A percentile compares a stretch with the other conserved stretches of the same genome.
These are phyloP conservation scores for Podargus strigoides DNA, from an alignment of 2,797 vertebrate genomes.

Conservation along the genomic window DNA sequence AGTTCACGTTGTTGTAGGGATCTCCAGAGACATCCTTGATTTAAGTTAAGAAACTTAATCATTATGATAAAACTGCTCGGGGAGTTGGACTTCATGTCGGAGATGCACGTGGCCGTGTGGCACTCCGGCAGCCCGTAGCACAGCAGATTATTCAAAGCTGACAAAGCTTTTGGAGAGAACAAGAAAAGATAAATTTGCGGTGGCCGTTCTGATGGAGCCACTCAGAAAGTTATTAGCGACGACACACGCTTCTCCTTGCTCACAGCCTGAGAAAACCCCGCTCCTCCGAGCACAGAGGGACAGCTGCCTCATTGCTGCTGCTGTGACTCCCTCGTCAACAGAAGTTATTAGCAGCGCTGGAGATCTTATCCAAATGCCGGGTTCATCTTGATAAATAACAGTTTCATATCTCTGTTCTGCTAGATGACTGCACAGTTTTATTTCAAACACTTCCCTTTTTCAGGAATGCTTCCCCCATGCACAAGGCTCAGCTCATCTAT, in stretches of 20 bases:
- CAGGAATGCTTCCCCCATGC: not conserved
- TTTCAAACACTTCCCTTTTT: conserved; percentile 2
- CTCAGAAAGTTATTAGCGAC: conserved; percentile 16
- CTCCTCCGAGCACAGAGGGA: not conserved
- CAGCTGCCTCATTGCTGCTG: not conserved
- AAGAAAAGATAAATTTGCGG: not conserved
- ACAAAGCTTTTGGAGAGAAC: not conserved
- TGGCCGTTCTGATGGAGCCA: not conserved
- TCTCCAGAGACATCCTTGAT: conserved; percentile 45
- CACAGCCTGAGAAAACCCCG: not conserved
- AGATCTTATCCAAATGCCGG: conserved; percentile 33
- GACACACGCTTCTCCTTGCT: not conserved
- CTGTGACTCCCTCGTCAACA: not conserved
- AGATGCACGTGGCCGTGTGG: not conserved
- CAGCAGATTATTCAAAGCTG: conserved; percentile 36
- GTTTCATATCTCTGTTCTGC: conserved; percentile 2
- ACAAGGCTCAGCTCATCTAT: not conserved
- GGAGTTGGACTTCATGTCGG: not conserved
- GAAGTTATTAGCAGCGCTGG: not conserved
- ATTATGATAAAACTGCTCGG: conserved; percentile 39
- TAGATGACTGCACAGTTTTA: not conserved
- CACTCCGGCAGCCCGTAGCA: not conserved
- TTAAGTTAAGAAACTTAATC: conserved; percentile 58
- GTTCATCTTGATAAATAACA: conserved; percentile 50
- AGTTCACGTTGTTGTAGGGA: not conserved